Percentiles rank a stretch among this genome's conserved stretches.
Conservation (phyloP, 2,797 vertebrate genomes). For the Eulemur mongoz region DNA sequence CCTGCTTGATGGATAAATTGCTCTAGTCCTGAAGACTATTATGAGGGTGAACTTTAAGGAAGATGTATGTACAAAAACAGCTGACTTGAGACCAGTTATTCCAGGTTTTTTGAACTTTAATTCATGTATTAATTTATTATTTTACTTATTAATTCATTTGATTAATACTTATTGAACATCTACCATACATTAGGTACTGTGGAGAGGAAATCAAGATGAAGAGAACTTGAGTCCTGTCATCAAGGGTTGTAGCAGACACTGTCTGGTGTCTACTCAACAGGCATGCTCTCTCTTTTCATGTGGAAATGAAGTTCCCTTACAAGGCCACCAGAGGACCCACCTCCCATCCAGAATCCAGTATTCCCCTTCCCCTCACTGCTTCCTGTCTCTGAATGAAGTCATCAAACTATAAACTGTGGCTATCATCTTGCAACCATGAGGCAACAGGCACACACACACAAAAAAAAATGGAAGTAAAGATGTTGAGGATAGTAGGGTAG, state of each 20-base stretch:
- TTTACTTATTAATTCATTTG: conserved; percentile 48
- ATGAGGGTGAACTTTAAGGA: conserved; percentile 50
- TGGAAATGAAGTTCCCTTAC: not conserved
- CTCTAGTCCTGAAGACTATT: conserved; percentile 61
- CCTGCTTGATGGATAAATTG: conserved; percentile 67
- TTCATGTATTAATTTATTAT: conserved; percentile 42
- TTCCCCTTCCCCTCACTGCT: not conserved
- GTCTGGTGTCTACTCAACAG: not conserved
- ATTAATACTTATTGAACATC: conserved; percentile 38
- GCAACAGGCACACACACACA: not conserved
- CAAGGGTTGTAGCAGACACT: not conserved
- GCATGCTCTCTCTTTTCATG: not conserved
- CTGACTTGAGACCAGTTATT: conserved; percentile 1
- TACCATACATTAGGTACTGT: not conserved
- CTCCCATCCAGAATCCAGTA: not conserved
- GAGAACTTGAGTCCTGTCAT: not conserved
- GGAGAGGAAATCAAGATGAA: not conserved
- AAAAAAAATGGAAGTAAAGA: not conserved
- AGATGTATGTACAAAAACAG: conserved; percentile 13
- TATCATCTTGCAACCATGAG: not conserved
- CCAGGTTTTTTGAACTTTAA: conserved; percentile 35
- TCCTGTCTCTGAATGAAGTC: not conserved
- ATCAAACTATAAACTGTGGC: not conserved
- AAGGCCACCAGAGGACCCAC: not conserved
- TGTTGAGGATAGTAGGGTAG: not conserved